phyloP scores from a whole-genome alignment of 2,888 invertebrate genomes.

The Phanerotoma sp. region DNA sequence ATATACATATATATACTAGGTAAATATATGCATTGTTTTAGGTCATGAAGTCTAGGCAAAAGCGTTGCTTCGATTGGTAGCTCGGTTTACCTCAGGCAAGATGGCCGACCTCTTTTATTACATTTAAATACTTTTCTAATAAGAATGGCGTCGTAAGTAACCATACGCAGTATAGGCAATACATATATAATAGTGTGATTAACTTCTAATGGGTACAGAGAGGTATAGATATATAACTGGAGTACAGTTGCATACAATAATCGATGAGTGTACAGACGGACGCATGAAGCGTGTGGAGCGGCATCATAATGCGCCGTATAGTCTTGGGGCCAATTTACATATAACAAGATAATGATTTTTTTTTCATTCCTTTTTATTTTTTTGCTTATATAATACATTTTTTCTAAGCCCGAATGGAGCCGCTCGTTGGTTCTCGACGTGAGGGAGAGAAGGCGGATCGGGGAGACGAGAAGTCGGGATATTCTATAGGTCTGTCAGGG shows the following conservation, averaged over 20 bases:
- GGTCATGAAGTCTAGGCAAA: conserved; percentile 18
- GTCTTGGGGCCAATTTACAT: conserved; percentile 49
- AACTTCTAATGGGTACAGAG: neutral
- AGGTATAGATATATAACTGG: conserved; percentile 1
- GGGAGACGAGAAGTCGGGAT: conserved; percentile 34
- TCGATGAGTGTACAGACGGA: conserved; percentile 17
- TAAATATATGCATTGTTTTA: conserved; percentile 41
- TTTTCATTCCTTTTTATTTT: conserved; percentile 41
- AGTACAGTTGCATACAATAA: conserved; percentile 24
- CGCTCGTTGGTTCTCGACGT: conserved; percentile 2
- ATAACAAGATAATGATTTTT: conserved; percentile 52
- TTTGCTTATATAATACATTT: conserved; percentile 48
- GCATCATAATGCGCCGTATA: conserved; percentile 38
- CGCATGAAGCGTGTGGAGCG: conserved; percentile 30
- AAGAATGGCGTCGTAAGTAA: conserved; percentile 43
- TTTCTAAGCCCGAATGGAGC: conserved; percentile 43
- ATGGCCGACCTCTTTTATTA: conserved; percentile 45
- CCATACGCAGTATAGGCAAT: conserved; percentile 21
- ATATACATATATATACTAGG: conserved; percentile 32
- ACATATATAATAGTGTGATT: conserved; percentile 27
- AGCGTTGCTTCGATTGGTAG: conserved; percentile 12
- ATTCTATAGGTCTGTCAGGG: conserved; percentile 52
- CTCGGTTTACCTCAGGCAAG: conserved; percentile 27
- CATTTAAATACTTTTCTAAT: conserved; percentile 44
- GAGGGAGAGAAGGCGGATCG: conserved; percentile 12